Evolutionary conservation across 1,140 invertebrate genomes (phyloP).

Genomic region (Hypsibius dujardini): DNA sequence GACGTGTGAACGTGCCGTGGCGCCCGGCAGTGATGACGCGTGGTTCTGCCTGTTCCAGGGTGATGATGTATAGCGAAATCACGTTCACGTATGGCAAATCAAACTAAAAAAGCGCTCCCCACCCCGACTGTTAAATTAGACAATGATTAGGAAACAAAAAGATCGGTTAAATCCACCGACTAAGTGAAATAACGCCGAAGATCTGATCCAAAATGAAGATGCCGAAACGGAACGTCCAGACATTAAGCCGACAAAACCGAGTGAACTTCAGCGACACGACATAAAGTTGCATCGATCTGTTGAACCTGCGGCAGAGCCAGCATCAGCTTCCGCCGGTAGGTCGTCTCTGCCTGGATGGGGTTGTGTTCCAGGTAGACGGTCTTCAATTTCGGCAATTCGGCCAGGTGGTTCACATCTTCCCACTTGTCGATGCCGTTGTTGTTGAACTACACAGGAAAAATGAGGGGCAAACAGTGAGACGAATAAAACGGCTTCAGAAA

Average conservation of each 20-base stretch:
- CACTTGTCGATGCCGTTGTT: constrained; percentile 73
- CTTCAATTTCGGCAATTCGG: constrained; percentile 51
- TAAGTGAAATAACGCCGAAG: too few species aligned
- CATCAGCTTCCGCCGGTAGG: constrained; percentile 79
- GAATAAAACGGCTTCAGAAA: not conserved
- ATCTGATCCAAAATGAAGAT: too few species aligned
- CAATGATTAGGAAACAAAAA: too few species aligned
- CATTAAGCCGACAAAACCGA: too few species aligned
- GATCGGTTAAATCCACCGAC: too few species aligned
- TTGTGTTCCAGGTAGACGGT: constrained; percentile 89
- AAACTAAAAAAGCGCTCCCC: too few species aligned
- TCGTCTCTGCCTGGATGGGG: constrained; percentile 61
- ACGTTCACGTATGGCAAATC: too few species aligned
- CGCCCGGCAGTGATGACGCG: not conserved
- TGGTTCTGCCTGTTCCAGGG: not conserved
- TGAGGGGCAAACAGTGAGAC: not conserved
- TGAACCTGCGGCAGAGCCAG: constrained; percentile 61
- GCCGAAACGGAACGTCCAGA: too few species aligned
- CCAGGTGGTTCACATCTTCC: constrained; percentile 58
- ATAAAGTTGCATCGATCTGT: constrained; percentile 87
- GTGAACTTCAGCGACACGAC: constrained; percentile 29
- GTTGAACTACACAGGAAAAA: constrained; percentile 53
- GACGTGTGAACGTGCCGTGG: not conserved
- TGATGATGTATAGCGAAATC: too few species aligned
- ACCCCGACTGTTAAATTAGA: too few species aligned